Evolutionary conservation across 2,888 invertebrate genomes (phyloP), one percentile per base, ranked within the genome.

Genomic region (Papilio elwesi): DNA sequence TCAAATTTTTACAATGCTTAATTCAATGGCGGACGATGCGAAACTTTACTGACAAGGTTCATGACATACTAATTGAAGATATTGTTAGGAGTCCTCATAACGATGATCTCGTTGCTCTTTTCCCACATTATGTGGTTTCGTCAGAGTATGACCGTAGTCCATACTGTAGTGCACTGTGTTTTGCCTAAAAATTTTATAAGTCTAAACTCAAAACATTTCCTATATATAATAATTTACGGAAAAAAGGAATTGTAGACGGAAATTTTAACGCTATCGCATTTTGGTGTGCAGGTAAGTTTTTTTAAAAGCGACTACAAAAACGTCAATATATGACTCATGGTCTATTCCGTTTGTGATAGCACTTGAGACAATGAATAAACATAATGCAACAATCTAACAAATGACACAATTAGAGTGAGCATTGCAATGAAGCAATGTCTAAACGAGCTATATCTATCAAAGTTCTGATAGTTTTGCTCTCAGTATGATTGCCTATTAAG

Each of bases 351-450:
- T 43, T 43, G 59, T 10, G 15, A 43, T 43, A 43, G 43, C 5
- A 38, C 43, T 62, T 43, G 43, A 10, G 38, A 62, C n/a, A 11
- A 62, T 62, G n/a, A 59, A 59, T n/a, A 36, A 13, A 59, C 55
- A 62, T 62, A 51, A 51, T 51, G 43, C 38, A 43, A n/a, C 59
- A 43, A 43, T 62, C 59, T 62, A 15, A 62, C 59, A 62, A 62
- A 62, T 15, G 59, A 62, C 59, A 43, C 43, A 62, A 62, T 62
- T 62, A 15, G 0, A 62, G 7, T 62, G 15, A 62, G 15, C 59
- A 43, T 62, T 43, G 59, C 38, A 43, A 62, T 62, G 43, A 62
- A 62, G 43, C 59, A 62, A 62, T 43, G 59, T 62, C 59, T 62
- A 62, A 62, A 62, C 43, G 15, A 62, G 38, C 43, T 13, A 36